Percentiles rank a stretch among this genome's conserved stretches.
phyloP scores from a whole-genome alignment of 2,888 invertebrate genomes.

The Lysandra bellargus region DNA sequence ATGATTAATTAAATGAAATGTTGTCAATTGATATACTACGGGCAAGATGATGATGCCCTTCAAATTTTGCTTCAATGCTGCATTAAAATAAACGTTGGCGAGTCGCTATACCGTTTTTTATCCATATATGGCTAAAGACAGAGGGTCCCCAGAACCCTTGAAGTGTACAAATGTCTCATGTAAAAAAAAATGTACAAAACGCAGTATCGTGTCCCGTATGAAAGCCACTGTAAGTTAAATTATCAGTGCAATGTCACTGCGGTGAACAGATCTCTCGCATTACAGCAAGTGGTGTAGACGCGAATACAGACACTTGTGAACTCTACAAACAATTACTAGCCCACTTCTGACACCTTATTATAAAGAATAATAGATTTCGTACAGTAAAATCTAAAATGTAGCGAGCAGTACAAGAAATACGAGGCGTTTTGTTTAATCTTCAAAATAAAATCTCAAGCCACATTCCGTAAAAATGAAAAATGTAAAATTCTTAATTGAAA shows the following conservation, averaged over 20 bases:
- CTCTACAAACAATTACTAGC: background rate
- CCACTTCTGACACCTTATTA: background rate
- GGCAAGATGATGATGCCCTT: no score
- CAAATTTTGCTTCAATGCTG: no score
- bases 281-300: slow-evolving; percentile 41
- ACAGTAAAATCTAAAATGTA: background rate
- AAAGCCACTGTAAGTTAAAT: slow-evolving; percentile 37
- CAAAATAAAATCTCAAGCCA: background rate
- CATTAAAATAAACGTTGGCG: no score
- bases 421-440: background rate
- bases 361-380: background rate
- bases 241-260: slow-evolving; percentile 43
- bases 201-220: slow-evolving; percentile 34
- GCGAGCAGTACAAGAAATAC: background rate
- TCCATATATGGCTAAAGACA: no score
- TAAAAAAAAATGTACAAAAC: background rate
- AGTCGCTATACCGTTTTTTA: no score
- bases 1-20: no score
- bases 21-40: no score
- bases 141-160: background rate
- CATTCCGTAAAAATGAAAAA: background rate
- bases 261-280: slow-evolving; percentile 49
- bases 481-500: background rate
- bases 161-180: background rate
- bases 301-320: slow-evolving; percentile 10